phyloP scores from a whole-genome alignment of 2,797 vertebrate species.

The Tamandua tetradactyla region DNA sequence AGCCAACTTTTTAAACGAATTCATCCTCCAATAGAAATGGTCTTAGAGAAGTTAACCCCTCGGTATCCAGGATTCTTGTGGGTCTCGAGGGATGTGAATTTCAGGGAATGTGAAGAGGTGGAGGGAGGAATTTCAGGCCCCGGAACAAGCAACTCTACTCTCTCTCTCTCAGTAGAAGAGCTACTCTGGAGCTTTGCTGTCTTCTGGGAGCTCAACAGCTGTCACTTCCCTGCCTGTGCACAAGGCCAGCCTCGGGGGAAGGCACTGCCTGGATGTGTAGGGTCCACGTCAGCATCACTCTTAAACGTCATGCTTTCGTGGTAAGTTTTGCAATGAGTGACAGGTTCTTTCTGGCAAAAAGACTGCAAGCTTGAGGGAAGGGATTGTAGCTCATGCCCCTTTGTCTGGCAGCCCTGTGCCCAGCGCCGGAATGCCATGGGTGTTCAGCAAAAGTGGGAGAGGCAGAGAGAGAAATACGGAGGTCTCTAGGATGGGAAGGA shows the following conservation, averaged over 20 bases:
- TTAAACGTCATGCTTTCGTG: neutral
- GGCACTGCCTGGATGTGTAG: too few species aligned
- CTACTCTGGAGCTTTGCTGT: neutral
- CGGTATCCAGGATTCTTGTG: neutral
- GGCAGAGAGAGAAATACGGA: neutral
- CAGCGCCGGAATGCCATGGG: neutral
- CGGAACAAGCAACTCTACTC: neutral
- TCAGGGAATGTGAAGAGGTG: neutral
- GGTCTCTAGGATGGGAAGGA: neutral
- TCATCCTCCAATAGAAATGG: neutral
- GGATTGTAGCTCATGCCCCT: constrained; percentile 15
- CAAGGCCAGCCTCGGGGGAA: neutral
- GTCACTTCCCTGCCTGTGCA: neutral
- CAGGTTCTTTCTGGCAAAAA: constrained; percentile 38
- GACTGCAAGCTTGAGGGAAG: constrained; percentile 38
- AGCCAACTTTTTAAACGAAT: neutral
- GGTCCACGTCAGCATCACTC: neutral
- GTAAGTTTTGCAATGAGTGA: neutral
- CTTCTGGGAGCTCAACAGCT: neutral
- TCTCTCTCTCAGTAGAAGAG: too few species aligned
- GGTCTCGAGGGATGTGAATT: neutral
- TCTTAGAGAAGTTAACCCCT: neutral
- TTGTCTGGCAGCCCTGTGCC: neutral
- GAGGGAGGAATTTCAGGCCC: neutral
- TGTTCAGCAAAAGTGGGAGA: neutral